Evolutionary conservation across 1,140 invertebrate genomes (phyloP).

Genomic region (Aphaenogaster floridana): DNA sequence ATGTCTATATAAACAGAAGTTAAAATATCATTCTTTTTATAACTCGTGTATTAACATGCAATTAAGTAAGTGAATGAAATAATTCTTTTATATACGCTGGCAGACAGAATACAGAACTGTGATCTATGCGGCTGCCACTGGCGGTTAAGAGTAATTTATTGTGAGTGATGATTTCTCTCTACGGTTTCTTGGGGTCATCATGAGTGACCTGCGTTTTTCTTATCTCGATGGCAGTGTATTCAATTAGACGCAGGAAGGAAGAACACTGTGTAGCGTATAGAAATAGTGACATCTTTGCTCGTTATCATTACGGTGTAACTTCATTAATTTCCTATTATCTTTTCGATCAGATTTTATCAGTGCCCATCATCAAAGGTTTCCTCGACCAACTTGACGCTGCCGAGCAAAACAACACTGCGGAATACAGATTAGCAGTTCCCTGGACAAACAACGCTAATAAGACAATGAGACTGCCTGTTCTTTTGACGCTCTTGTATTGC

Average conservation of each 20-base stretch:
- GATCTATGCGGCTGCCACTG: not conserved
- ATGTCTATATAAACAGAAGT: not conserved
- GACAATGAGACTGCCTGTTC: slow-evolving; percentile 72
- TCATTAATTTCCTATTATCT: slow-evolving; percentile 4
- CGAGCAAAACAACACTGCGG: not conserved
- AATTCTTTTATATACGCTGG: slow-evolving; percentile 1
- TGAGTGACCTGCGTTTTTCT: slow-evolving; percentile 73
- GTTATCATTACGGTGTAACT: slow-evolving; percentile 2
- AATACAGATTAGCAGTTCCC: not conserved
- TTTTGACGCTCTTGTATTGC: slow-evolving; percentile 66
- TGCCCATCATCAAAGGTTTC: not conserved
- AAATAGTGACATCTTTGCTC: slow-evolving; percentile 31
- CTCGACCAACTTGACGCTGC: not conserved
- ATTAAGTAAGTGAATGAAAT: slow-evolving; percentile 37
- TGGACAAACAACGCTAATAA: slow-evolving; percentile 3
- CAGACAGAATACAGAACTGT: slow-evolving; percentile 1
- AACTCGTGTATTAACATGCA: not conserved
- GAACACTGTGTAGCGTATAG: slow-evolving; percentile 37
- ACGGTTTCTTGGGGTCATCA: slow-evolving; percentile 71
- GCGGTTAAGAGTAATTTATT: slow-evolving; percentile 55
- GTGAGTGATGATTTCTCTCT: slow-evolving; percentile 62
- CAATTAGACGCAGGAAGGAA: slow-evolving; percentile 66
- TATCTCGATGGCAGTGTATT: slow-evolving; percentile 72
- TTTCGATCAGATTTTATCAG: slow-evolving; percentile 52
- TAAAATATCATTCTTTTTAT: not conserved